phyloP scores from a whole-genome alignment of 1,140 invertebrate species.

The Arctopsyche grandis region DNA sequence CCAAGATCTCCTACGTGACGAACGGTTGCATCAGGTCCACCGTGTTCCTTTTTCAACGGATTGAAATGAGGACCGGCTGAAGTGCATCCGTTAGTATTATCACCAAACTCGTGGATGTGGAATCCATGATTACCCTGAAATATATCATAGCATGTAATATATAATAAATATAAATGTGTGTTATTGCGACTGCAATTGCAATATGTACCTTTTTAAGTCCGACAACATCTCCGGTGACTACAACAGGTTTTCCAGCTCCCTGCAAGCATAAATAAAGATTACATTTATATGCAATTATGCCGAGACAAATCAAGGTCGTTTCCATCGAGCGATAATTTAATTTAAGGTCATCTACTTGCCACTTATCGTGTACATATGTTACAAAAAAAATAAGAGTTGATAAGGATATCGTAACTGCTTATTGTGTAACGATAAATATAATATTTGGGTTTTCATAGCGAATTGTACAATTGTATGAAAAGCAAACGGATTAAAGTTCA shows the following conservation, averaged over 20 bases:
- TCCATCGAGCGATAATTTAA: no score
- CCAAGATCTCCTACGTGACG: slow-evolving; percentile 94
- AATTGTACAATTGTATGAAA: no score
- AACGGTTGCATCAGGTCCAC: slow-evolving; percentile 76
- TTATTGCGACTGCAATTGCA: background rate
- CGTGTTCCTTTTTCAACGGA: slow-evolving; percentile 86
- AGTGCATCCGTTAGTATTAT: slow-evolving; percentile 95
- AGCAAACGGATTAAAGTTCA: no score
- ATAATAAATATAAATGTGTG: slow-evolving; percentile 15
- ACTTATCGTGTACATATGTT: no score
- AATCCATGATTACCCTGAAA: slow-evolving; percentile 81
- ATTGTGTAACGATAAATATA: no score
- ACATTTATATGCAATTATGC: slow-evolving; percentile 16
- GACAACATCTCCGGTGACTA: slow-evolving; percentile 61
- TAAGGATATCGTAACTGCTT: no score
- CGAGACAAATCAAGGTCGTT: background rate
- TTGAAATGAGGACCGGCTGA: slow-evolving; percentile 97
- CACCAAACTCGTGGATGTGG: slow-evolving; percentile 97
- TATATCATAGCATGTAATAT: no score
- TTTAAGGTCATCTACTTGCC: background rate
- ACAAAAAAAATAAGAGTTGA: no score
- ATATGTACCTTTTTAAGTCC: slow-evolving; percentile 60
- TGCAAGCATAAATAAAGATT: slow-evolving; percentile 54
- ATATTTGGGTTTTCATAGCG: no score
- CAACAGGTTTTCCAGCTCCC: slow-evolving; percentile 60